Conservation (phyloP, 2,888 invertebrate genomes). For the Emmelina monodactyla region DNA sequence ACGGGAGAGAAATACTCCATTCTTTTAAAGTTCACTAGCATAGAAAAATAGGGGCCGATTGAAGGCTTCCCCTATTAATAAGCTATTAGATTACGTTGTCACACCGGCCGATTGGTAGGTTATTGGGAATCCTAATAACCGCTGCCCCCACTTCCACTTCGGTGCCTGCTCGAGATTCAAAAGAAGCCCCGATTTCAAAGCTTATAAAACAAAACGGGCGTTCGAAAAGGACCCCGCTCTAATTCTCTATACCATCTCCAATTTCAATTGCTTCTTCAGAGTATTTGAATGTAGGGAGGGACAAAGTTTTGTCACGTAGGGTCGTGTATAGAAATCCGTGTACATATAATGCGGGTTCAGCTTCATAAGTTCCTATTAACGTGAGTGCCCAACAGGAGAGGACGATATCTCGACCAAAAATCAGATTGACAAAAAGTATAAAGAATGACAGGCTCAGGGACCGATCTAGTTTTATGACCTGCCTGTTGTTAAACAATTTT, state of each 20-base stretch:
- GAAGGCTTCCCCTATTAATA: constrained; percentile 62
- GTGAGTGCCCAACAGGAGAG: constrained; percentile 51
- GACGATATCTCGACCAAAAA: constrained; percentile 56
- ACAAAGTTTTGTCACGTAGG: constrained; percentile 65
- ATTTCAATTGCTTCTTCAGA: constrained; percentile 68
- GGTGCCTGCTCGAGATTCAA: constrained; percentile 63
- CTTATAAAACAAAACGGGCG: constrained; percentile 58
- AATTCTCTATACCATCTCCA: constrained; percentile 67
- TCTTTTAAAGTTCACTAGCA: constrained; percentile 54
- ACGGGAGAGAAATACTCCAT: constrained; percentile 39
- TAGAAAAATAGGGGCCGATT: constrained; percentile 57
- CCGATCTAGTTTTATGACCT: constrained; percentile 51
- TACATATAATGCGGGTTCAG: constrained; percentile 58
- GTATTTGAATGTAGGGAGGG: constrained; percentile 64
- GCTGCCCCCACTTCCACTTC: constrained; percentile 60
- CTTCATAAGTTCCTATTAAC: constrained; percentile 62
- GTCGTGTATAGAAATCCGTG: constrained; percentile 49
- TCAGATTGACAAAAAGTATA: constrained; percentile 54
- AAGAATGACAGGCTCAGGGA: constrained; percentile 23
- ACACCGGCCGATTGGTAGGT: constrained; percentile 59
- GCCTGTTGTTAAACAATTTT: constrained; percentile 59
- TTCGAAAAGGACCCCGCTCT: constrained; percentile 60
- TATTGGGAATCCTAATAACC: constrained; percentile 62
- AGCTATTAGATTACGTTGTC: constrained; percentile 64
- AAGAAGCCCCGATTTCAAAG: constrained; percentile 60